phyloP scores from a whole-genome alignment of 1,140 invertebrate genomes.

The Cepaea nemoralis region DNA sequence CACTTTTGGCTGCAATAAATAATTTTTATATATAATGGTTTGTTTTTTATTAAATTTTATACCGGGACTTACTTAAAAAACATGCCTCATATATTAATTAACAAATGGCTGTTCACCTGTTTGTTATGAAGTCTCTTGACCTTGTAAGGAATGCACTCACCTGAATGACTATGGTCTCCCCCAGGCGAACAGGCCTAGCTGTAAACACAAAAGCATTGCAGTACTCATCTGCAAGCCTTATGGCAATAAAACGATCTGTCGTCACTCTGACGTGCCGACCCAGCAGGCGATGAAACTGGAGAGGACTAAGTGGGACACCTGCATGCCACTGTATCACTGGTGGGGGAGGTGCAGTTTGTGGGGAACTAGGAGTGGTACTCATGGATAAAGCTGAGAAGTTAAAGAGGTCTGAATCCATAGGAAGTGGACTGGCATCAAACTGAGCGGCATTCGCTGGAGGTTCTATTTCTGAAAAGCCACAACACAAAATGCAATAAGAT shows the following conservation, averaged over 20 bases:
- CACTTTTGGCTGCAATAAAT: too few species aligned
- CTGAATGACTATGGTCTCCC: constrained; percentile 89
- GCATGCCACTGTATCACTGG: constrained; percentile 47
- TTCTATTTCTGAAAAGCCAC: constrained; percentile 22
- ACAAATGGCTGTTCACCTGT: too few species aligned
- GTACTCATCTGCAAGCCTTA: constrained; percentile 86
- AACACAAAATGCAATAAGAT: too few species aligned
- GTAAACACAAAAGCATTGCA: constrained; percentile 96
- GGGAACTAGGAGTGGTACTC: constrained; percentile 35
- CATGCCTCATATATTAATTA: too few species aligned
- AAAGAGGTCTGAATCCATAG: constrained; percentile 43
- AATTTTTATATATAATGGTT: too few species aligned
- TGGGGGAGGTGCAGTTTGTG: background rate
- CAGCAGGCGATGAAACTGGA: constrained; percentile 76
- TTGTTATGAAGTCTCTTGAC: too few species aligned
- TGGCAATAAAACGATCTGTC: constrained; percentile 80
- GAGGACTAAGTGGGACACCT: constrained; percentile 56
- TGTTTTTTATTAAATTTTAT: too few species aligned
- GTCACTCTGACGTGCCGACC: constrained; percentile 85
- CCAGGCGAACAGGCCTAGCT: constrained; percentile 83
- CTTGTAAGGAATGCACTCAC: too few species aligned
- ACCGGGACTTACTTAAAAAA: too few species aligned
- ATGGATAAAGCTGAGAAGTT: constrained; percentile 40
- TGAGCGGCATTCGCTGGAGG: constrained; percentile 32
- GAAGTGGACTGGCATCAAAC: constrained; percentile 49